Evolutionary conservation across 2,113 vertebrate genomes (phyloP), one percentile per base, ranked within the genome.

Genomic region (Camelus dromedarius): DNA sequence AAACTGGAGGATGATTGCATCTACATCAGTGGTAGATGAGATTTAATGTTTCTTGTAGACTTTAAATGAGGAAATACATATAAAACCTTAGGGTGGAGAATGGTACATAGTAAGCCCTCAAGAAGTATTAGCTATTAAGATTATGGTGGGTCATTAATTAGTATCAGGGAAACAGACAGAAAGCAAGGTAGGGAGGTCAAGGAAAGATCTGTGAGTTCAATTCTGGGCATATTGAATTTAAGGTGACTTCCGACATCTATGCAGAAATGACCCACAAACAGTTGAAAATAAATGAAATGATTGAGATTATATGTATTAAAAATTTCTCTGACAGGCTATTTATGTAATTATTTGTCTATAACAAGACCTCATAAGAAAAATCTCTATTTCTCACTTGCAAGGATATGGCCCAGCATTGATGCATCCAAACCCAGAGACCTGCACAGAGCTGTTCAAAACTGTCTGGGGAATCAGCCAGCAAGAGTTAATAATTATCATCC

Each of bases 381-480:
- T 48, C 28, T 92, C 52, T n/a, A 28, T 62, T 56, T 96, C 30
- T 86, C 30, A 50, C 88, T 94, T 92, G 62, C 72, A 76, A 85
- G 81, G 56, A 42, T 60, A 62, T n/a, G 18, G 42, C 46, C 72
- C 58, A 92, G 58, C 81, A 19, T 4, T 50, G 50, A 75, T 35
- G n/a, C 6, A 42, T 1, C 30, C 30, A 88, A 32, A 95, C 46
- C 30, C 24, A 64, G 58, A 90, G 54, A 50, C 18, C 81, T 35
- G 2, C 30, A 4, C 3, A 75, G 28, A n/a, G n/a, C 24, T 93
- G 6, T 76, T 86, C 20, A 76, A 58, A 90, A 86, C 28, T n/a
- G 20, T n/a, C 20, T 24, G 67, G 30, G 24, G 60, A 42, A 56
- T 28, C 35, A 72, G 35, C 7, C 58, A 90, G 52, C n/a, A 48